Base-by-base conservation (phyloP, 1,140 invertebrate species). In the Cardiocondyla obscurior region DNA sequence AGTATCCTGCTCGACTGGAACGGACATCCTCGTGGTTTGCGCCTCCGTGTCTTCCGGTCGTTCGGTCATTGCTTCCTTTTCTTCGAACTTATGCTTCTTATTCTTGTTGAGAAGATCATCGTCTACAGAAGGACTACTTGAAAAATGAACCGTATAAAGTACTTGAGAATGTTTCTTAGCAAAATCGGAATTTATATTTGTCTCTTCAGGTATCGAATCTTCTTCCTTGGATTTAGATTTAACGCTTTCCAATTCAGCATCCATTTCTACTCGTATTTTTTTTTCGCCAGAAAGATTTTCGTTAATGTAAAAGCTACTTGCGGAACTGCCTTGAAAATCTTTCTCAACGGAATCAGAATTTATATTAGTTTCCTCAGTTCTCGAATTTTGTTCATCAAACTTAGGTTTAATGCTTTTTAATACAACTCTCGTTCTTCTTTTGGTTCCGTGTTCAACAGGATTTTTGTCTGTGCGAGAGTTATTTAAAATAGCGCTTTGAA, bases 1-100 rank as follows among this genome's bases (percentile, higher is more conserved):
- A 51, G 85, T 70, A 51, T 70, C 67, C 44, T 82, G 46, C 60
- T 82, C 33, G 51, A 55, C 46, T 64, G n/a, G 28, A 72, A 51
- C 62, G 22, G 65, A 12, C 5, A 49, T 53, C 81, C 39, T 49
- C 64, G 46, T 64, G 14, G n/a, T 57, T n/a, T 16, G 62, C 12
- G 4, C 49, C 22, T 33, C 42, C 30, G 12, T 30, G 19, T 42
- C 57, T 39, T 60, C 55, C 33, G 6, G 53, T 22, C 30, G 55
- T 51, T 82, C n/a, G 19, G 10, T 67, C 33, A 44, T 74, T 57
- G 44, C 3, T 1, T 39, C 12, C 39, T 76, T 22, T 51, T 62
- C 42, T 6, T 36, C 42, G 28, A 19, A 16, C 22, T 57, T 62
- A 16, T 25, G 12, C 14, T 25, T 73, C 19, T 58, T 42, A 58